Conservation (phyloP, 2,797 vertebrate species). For the Crocidura indochinensis region DNA sequence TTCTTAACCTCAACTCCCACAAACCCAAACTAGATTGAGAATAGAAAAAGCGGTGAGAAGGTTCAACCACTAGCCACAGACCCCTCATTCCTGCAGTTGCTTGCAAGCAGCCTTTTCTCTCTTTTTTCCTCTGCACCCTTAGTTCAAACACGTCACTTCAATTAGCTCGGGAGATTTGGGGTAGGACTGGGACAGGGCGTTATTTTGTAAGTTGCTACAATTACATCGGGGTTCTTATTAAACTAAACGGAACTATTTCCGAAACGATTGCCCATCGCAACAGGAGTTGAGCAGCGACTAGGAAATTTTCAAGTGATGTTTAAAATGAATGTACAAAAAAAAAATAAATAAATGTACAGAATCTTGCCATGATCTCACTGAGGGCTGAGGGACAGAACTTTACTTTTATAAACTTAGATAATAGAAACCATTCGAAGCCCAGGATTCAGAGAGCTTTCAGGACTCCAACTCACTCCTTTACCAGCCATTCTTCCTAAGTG, state of each 20-base stretch:
- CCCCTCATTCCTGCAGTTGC: neutral
- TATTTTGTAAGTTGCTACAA: neutral
- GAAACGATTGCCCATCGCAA: neutral
- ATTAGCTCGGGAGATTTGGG: neutral
- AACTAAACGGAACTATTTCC: constrained; percentile 8
- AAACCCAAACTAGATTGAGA: constrained; percentile 61
- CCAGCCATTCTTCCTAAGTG: neutral
- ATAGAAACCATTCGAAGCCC: constrained; percentile 14
- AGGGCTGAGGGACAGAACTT: constrained; percentile 38
- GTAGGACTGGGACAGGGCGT: neutral
- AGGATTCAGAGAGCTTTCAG: neutral
- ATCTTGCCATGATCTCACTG: constrained; percentile 26
- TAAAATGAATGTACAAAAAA: constrained; percentile 15
- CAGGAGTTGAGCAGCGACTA: neutral
- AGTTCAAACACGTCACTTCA: neutral
- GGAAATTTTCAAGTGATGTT: neutral
- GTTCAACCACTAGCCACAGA: neutral
- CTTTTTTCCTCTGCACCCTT: neutral
- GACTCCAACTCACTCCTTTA: neutral
- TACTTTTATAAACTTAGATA: constrained; percentile 64
- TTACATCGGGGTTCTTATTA: neutral
- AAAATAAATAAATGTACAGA: constrained; percentile 18
- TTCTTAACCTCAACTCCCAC: constrained; percentile 72
- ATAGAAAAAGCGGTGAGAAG: constrained; percentile 55
- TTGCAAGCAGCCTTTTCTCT: neutral